Base-by-base conservation (phyloP, 2,888 invertebrate species). In the Iselma pallidipennis region DNA sequence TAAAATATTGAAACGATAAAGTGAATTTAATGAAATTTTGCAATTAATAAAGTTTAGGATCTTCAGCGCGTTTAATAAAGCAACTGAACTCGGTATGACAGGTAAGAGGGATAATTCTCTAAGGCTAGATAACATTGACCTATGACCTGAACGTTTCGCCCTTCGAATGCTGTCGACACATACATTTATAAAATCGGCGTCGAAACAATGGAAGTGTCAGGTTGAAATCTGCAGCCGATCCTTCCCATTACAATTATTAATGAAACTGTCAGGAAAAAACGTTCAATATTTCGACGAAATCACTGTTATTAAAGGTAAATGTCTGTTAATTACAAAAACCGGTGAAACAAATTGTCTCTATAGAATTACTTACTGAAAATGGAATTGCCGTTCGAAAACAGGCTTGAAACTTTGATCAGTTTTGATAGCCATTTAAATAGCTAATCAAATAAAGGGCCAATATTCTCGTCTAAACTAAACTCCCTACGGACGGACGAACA, bases 221-320 rank as follows among this genome's bases (percentile, higher is more conserved):
- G 49, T 54, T 59, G 53, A 62, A 69, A 68, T 67, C 65, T 67
- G 66, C 55, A 58, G 57, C 55, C 61, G 64, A 67, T 67, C 67
- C 61, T 56, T 33, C 61, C 65, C 67, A 69, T 67, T 66, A 67
- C 64, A 69, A 66, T 69, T 69, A 69, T 69, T 66, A 67, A 69
- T 69, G 59, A 64, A 62, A 51, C 51, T 60, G 65, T 67, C 66
- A 59, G 57, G 65, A 55, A 58, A 57, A n/a, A 62, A 57, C 37
- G 68, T 52, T 52, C 51, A 59, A 62, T 65, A 66, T 68, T 66
- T 66, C 63, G 55, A 60, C 59, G 50, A 23, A 53, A 52, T 3
- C 49, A 55, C 42, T 25, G 51, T 59, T 59, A 61, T 65, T 65
- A 67, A 67, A n/a, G n/a, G n/a, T n/a, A n/a, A n/a, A n/a, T 37